Conservation (phyloP, 2,888 invertebrate species). For the Drosophila pegasa region DNA sequence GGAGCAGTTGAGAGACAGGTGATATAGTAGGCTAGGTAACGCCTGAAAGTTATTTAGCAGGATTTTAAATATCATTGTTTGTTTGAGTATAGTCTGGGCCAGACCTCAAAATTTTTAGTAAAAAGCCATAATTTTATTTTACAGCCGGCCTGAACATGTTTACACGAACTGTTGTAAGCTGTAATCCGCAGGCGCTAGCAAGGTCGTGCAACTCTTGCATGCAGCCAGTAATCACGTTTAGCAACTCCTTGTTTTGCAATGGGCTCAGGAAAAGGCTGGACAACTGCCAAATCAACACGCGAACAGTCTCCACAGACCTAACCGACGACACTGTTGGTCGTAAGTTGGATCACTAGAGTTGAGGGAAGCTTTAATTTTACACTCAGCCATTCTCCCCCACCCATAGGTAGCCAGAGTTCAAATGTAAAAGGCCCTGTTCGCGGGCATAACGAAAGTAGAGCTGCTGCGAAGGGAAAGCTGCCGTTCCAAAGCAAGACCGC, state of each 20-base stretch:
- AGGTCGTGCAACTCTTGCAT: conserved; percentile 27
- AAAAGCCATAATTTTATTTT: conserved; percentile 6
- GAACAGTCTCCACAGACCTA: not conserved
- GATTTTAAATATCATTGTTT: conserved; percentile 1
- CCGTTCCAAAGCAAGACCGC: conserved; percentile 15
- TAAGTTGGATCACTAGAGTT: conserved; percentile 17
- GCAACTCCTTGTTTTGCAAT: conserved; percentile 12
- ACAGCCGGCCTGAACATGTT: conserved; percentile 46
- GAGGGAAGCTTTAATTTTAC: not conserved
- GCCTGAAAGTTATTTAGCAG: conserved; percentile 4
- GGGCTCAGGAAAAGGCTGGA: conserved; percentile 19
- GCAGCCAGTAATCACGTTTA: conserved; percentile 23
- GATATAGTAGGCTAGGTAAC: conserved; percentile 2
- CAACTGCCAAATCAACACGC: not conserved
- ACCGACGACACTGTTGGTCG: not conserved
- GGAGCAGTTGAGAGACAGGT: not conserved
- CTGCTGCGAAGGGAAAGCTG: not conserved
- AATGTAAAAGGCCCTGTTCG: not conserved
- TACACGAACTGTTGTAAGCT: conserved; percentile 40
- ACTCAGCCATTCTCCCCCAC: not conserved
- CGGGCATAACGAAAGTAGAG: not conserved
- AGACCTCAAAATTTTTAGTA: conserved; percentile 29
- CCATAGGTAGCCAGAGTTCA: not conserved
- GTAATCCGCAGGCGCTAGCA: conserved; percentile 27
- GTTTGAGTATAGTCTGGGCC: conserved; percentile 10